Conservation (phyloP, 2,797 vertebrate species). For the Nyctalus aviator region DNA sequence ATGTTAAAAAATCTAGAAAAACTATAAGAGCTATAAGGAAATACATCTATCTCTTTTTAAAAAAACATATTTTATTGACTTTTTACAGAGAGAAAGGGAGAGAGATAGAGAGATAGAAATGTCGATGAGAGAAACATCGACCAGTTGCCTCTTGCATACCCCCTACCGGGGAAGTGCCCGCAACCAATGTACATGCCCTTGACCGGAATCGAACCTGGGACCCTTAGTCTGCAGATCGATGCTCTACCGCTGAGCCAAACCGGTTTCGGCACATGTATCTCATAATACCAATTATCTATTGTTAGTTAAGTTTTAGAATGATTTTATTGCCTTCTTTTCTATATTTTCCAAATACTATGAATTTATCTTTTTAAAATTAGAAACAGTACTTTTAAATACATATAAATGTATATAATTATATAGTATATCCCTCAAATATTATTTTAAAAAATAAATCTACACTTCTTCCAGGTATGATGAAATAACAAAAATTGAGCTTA, state of each 20-base stretch:
- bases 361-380: not conserved
- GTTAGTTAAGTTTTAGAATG: not conserved
- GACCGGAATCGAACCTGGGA: too few relatives aligned
- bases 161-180: too few relatives aligned
- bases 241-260: too few relatives aligned
- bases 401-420: not conserved
- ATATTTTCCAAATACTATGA: not conserved
- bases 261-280: not conserved
- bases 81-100: too few relatives aligned
- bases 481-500: conserved; percentile 13
- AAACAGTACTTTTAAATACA: not conserved
- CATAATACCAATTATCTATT: not conserved
- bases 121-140: too few relatives aligned
- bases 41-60: not conserved
- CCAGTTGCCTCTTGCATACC: too few relatives aligned
- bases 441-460: not conserved
- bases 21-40: not conserved
- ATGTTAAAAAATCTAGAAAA: not conserved
- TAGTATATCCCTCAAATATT: not conserved
- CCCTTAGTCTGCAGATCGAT: too few relatives aligned
- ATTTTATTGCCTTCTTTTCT: conserved; percentile 14
- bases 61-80: too few relatives aligned
- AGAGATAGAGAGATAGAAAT: too few relatives aligned
- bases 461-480: not conserved
- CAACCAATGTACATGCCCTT: too few relatives aligned